Percentiles rank a stretch among this genome's conserved stretches.
phyloP scores from a whole-genome alignment of 2,113 vertebrate species.

The Turdus rufiventris region DNA sequence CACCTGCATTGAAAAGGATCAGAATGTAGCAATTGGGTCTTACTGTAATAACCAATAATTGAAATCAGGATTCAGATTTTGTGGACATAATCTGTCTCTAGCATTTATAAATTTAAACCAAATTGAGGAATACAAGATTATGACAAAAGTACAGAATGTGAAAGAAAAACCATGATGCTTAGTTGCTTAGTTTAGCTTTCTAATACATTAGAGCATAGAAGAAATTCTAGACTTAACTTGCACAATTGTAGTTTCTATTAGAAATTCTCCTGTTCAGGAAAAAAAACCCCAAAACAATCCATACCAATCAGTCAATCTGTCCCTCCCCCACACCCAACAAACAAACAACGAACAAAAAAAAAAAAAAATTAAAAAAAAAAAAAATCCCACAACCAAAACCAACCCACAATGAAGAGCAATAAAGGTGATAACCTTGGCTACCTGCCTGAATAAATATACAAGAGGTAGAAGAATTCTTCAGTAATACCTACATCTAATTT shows the following conservation, averaged over 20 bases:
- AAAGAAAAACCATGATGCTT: background rate
- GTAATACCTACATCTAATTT: background rate
- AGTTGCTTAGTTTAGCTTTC: background rate
- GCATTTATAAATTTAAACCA: background rate
- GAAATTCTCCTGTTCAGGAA: background rate
- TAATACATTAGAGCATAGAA: background rate
- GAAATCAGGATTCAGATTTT: background rate
- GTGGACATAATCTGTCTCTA: background rate
- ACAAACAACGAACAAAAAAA: background rate
- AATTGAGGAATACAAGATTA: background rate
- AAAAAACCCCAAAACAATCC: background rate
- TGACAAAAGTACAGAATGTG: background rate
- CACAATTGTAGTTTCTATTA: background rate
- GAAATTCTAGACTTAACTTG: background rate
- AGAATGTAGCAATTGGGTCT: background rate
- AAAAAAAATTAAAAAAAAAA: background rate
- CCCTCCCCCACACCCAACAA: background rate
- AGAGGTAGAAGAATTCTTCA: background rate
- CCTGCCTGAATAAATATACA: background rate
- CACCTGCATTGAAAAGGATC: background rate
- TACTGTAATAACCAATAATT: background rate
- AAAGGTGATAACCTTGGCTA: background rate
- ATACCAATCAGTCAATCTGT: rapidly evolving
- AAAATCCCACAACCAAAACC: background rate
- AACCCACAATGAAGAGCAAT: background rate